Evolutionary conservation across 2,797 vertebrate genomes (phyloP), one percentile per base, ranked within the genome.

Genomic region (Prunella strophiata): DNA sequence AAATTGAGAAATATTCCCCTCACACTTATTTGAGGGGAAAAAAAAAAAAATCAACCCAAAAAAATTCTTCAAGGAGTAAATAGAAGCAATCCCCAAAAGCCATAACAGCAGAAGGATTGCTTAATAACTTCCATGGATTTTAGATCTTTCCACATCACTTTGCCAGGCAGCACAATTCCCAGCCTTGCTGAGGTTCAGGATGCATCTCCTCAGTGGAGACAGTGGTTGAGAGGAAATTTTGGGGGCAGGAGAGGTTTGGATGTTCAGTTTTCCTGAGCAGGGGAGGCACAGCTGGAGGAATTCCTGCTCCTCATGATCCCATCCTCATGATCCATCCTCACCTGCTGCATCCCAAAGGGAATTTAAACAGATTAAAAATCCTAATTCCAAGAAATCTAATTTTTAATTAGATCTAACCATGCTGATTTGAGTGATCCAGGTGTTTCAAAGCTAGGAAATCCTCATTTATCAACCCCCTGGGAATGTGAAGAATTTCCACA

Each of bases 1-100:
- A 91, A 91, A 89, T 32, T 58, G 77, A 95, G 74, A 92, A 90
- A 85, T 81, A 93, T 51, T 85, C 71, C 34, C 84, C 47, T 85
- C 32, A 18, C 8, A 8, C 16, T 93, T 66, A 66, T 40, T 82
- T 52, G 26, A 75, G 27, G 25, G 18, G 57, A 1, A 2, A 7
- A 4, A 34, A 34, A 52, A 16, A 63, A 74, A 72, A 38, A 73
- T 4, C 51, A 66, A 26, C 32, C 27, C 25, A 2, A 22, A 79
- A 79, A 85, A 74, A 40, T 55, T 78, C 70, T 72, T 94, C 27
- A 45, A 71, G 82, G 65, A 92, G 62, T 78, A 88, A 93, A 90
- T 42, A 72, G 85, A 89, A 90, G 40, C 70, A 55, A 88, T 75
- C 59, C 42, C 63, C 70, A 81, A 77, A 61, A 93, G 43, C 70